A percentile compares a stretch with the other conserved stretches of the same genome.
These are phyloP conservation scores for Todus mexicanus DNA, from an alignment of 2,797 vertebrate genomes.

Conservation along the genomic window DNA sequence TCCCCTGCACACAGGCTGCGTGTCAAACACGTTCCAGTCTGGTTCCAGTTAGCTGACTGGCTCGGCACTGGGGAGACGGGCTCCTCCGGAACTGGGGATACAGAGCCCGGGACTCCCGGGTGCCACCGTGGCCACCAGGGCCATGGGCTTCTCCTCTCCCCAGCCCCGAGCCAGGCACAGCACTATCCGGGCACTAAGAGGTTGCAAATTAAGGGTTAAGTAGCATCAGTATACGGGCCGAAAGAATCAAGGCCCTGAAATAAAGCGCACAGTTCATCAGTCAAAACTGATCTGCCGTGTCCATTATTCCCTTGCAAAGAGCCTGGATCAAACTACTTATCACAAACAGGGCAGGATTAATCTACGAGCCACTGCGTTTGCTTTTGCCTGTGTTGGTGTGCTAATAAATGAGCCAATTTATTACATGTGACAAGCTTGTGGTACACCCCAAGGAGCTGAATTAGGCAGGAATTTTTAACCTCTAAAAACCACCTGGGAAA, in stretches of 20 bases:
- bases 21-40: neutral
- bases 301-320: conserved; percentile 21
- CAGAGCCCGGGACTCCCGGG: neutral
- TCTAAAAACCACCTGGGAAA: neutral
- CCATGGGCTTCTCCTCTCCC: neutral
- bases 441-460: conserved; percentile 57
- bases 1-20: too few species aligned
- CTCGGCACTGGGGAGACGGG: rapidly evolving
- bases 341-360: conserved; percentile 37
- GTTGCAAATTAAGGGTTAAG: conserved; percentile 11
- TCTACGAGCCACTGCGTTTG: conserved; percentile 54
- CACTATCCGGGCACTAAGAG: neutral
- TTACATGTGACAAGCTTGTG: conserved; percentile 63
- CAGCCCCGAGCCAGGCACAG: neutral
- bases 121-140: rapidly evolving
- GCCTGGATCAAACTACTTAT: conserved; percentile 50
- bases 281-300: conserved; percentile 3
- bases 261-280: neutral
- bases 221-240: neutral
- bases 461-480: conserved; percentile 47
- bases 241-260: neutral
- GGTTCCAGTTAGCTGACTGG: neutral
- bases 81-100: neutral
- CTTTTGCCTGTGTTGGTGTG: neutral
- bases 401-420: conserved; percentile 66